Evolutionary conservation across 2,888 invertebrate genomes (phyloP), one percentile per base, ranked within the genome.

Genomic region (Drosophila pseudotalamancana): DNA sequence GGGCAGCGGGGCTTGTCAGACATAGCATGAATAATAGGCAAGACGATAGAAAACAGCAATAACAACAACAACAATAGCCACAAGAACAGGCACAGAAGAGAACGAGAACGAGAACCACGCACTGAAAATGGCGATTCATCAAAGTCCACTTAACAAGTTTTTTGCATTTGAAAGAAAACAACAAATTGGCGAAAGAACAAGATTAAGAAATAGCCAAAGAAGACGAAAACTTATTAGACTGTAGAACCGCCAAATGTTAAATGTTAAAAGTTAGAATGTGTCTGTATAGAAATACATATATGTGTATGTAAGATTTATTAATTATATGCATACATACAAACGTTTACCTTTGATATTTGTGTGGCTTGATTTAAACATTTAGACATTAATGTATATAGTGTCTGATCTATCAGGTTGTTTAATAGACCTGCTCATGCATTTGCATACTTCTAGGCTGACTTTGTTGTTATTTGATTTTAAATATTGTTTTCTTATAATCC

Each of bases 131-230:
- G 79, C 84, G 67, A 84, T 84, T 86, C 88, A 84, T 88, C 88
- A 88, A 83, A 87, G 87, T 86, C 87, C 79, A 69, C 71, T 66
- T 77, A 88, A 87, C 88, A 87, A 82, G 79, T 79, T 72, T 82
- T 81, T 87, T 82, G 87, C 77, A 84, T 87, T 82, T 85, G 45
- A 71, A 74, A 68, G 72, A 69, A 60, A 73, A 75, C 51, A 65
- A 77, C 67, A 63, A 69, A 75, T 56, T 68, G 40, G 53, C 61
- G 9, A 12, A 42, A 34, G 4, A 60, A 62, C 32, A 50, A 40
- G 29, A 48, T 21, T 43, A 42, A 56, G 40, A 35, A 63, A 31
- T 1, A 40, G 54, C 19, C 11, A 27, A 25, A 29, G 48, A 34
- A 51, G 31, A 48, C 55, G 43, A 57, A 53, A 48, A 51, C 25